Percentiles rank a stretch among this genome's conserved stretches.
These are phyloP conservation scores for Scaptodrosophila latifasciaeformis DNA, from an alignment of 2,888 invertebrate genomes.

Conservation along the genomic window DNA sequence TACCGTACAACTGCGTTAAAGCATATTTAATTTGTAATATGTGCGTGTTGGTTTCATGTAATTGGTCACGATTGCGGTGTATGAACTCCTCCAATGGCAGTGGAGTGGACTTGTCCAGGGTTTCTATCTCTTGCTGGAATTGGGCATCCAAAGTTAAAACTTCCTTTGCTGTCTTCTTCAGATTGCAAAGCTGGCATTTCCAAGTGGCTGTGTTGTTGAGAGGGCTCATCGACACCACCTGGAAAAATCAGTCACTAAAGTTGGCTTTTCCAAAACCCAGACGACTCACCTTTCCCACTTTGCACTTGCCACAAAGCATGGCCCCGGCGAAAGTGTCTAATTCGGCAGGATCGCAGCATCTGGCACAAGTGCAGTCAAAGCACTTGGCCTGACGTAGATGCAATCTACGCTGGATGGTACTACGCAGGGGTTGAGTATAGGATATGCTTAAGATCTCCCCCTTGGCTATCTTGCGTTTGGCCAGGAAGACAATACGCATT, in stretches of 20 bases:
- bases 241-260: constrained; percentile 25
- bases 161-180: constrained; percentile 78
- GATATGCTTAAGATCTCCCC: constrained; percentile 81
- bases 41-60: constrained; percentile 82
- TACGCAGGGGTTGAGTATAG: constrained; percentile 83
- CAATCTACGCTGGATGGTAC: constrained; percentile 80
- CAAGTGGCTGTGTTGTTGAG: constrained; percentile 78
- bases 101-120: constrained; percentile 77
- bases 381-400: constrained; percentile 80
- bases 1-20: constrained; percentile 82
- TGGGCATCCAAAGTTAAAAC: constrained; percentile 80
- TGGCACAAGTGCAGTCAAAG: constrained; percentile 81
- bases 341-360: constrained; percentile 84
- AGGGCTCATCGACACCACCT: constrained; percentile 79
- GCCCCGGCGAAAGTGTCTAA: constrained; percentile 80
- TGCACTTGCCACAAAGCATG: constrained; percentile 80
- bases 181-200: constrained; percentile 81
- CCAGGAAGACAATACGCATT: constrained; percentile 79
- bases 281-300: constrained; percentile 74
- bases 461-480: constrained; percentile 79
- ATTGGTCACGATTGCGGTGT: constrained; percentile 78
- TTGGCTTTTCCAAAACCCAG: neutral
- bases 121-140: constrained; percentile 78
- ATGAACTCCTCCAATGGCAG: constrained; percentile 80
- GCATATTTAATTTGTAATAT: constrained; percentile 82